phyloP scores from a whole-genome alignment of 2,888 invertebrate species.

The Cyclophora albipunctata region DNA sequence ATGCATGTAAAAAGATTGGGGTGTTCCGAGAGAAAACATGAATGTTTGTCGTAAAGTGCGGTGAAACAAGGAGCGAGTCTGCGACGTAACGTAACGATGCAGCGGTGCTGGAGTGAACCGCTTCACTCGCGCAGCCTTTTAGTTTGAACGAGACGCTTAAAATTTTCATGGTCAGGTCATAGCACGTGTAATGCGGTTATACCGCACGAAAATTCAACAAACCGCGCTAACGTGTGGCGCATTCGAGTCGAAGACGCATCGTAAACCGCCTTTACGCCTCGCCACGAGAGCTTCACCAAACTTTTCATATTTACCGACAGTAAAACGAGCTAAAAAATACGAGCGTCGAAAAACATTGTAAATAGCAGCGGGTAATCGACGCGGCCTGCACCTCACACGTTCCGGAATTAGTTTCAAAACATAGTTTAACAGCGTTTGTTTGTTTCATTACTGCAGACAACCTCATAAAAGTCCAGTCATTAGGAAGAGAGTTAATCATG shows the following conservation, averaged over 20 bases:
- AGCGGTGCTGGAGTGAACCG: conserved; percentile 20
- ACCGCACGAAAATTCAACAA: conserved; percentile 54
- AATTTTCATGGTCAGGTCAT: conserved; percentile 71
- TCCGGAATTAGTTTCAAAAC: conserved; percentile 67
- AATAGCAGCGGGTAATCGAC: conserved; percentile 65
- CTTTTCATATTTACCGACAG: conserved; percentile 72
- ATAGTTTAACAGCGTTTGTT: conserved; percentile 60
- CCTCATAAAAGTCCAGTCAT: too few species aligned
- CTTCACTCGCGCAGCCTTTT: conserved; percentile 31
- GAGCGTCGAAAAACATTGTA: conserved; percentile 73
- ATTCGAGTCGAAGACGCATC: conserved; percentile 69
- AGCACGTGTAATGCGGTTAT: conserved; percentile 66
- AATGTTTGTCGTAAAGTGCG: conserved; percentile 33
- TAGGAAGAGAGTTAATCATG: too few species aligned
- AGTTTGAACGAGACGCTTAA: conserved; percentile 59
- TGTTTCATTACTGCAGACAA: background rate
- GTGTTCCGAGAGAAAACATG: conserved; percentile 34
- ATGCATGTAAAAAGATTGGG: conserved; percentile 44
- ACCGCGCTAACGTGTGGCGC: conserved; percentile 65
- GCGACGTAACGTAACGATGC: conserved; percentile 12
- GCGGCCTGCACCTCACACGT: conserved; percentile 37
- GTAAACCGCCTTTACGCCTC: conserved; percentile 72
- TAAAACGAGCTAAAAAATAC: conserved; percentile 73
- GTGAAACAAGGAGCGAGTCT: conserved; percentile 27
- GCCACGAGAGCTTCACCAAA: conserved; percentile 66